Conservation (phyloP, 2,888 invertebrate genomes). For the Nemotelus pantherinus region DNA sequence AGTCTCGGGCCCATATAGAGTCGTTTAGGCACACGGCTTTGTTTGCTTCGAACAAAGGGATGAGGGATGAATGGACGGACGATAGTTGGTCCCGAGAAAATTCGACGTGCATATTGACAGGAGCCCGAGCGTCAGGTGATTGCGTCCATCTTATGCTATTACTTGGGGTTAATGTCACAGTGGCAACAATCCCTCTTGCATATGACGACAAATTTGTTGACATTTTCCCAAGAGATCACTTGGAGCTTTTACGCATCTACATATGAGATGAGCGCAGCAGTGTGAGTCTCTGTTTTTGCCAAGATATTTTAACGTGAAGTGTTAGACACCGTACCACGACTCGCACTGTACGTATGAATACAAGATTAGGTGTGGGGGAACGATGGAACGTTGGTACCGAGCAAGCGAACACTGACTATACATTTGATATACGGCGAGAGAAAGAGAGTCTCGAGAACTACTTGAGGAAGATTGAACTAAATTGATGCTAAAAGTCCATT, state of each 20-base stretch:
- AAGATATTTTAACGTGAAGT: not conserved
- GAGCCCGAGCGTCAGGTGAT: conserved; percentile 23
- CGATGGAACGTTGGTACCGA: not conserved
- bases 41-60: not conserved
- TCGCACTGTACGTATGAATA: not conserved
- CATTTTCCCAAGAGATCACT: conserved; percentile 34
- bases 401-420: no score
- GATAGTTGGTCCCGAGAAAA: not conserved
- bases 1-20: not conserved
- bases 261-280: not conserved
- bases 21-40: not conserved
- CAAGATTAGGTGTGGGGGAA: not conserved
- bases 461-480: conserved; percentile 25
- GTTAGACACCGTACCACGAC: not conserved
- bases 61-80: no score
- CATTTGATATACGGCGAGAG: not conserved
- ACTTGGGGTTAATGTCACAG: not conserved
- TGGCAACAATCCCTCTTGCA: not conserved
- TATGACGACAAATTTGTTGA: conserved; percentile 34
- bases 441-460: not conserved
- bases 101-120: not conserved
- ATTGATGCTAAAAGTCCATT: conserved; percentile 33
- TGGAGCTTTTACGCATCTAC: conserved; percentile 30
- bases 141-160: conserved; percentile 29
- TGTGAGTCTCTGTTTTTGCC: not conserved